phyloP scores from a whole-genome alignment of 2,113 vertebrate species.

The Mixornis gularis region DNA sequence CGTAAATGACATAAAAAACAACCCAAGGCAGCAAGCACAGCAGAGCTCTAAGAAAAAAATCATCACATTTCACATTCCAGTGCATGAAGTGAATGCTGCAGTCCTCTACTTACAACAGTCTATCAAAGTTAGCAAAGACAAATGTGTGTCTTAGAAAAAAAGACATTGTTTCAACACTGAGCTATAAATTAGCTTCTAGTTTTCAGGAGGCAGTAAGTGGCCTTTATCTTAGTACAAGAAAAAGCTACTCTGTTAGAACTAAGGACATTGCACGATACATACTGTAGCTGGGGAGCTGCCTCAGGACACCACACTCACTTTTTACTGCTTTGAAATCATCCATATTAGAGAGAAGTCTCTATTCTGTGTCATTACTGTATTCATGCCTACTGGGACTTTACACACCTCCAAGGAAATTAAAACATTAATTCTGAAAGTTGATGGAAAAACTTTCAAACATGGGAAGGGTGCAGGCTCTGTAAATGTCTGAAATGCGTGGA shows the following conservation, averaged over 20 bases:
- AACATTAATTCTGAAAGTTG: not conserved
- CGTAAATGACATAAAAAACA: conserved; percentile 51
- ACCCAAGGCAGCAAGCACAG: conserved; percentile 16
- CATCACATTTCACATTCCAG: conserved; percentile 11
- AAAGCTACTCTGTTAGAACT: not conserved
- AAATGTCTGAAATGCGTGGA: not conserved
- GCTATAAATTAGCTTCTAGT: not conserved
- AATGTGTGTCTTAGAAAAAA: not conserved
- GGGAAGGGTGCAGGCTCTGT: not conserved
- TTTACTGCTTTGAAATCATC: not conserved
- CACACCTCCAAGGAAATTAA: not conserved
- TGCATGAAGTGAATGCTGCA: not conserved
- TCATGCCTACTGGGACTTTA: not conserved
- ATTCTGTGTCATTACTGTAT: fast-evolving
- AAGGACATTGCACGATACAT: not conserved
- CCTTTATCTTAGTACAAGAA: not conserved
- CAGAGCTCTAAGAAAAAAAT: not conserved
- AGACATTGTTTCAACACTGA: not conserved
- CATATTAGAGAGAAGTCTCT: not conserved
- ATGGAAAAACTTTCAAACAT: not conserved
- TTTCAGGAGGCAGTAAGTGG: not conserved
- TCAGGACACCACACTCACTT: not conserved
- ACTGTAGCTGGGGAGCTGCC: not conserved
- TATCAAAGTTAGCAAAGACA: conserved; percentile 4
- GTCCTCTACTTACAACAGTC: not conserved